Percentiles rank a stretch among this genome's conserved stretches.
Conservation (phyloP, 2,888 invertebrate species). For the Vannuccia rotundouncinata region DNA sequence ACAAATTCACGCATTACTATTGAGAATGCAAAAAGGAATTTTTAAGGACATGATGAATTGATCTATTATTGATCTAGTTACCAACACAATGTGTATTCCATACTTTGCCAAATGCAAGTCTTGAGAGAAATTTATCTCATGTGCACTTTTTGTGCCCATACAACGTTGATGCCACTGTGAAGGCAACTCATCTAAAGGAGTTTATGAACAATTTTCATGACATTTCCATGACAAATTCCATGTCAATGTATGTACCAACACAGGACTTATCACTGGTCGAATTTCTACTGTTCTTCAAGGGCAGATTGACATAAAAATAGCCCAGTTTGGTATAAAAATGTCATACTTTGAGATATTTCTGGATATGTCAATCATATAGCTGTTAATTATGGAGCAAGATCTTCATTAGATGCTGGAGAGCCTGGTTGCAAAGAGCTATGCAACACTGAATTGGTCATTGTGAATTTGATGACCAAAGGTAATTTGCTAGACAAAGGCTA, state of each 20-base stretch:
- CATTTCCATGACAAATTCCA: too few relatives aligned
- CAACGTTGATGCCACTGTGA: not conserved
- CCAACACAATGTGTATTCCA: not conserved
- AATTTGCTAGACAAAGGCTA: conserved; percentile 12
- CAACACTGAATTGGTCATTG: not conserved
- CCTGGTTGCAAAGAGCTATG: not conserved
- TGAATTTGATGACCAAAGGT: not conserved
- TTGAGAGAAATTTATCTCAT: not conserved
- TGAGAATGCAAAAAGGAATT: conserved; percentile 11
- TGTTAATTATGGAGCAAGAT: conserved; percentile 25
- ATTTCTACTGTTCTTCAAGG: not conserved
- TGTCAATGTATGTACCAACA: conserved; percentile 1
- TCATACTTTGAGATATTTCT: not conserved
- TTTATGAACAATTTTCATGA: conserved; percentile 29
- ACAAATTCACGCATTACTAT: not conserved
- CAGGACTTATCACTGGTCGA: conserved; percentile 27
- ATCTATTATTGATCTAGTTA: not conserved
- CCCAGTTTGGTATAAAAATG: conserved; percentile 17
- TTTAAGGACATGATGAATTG: not conserved
- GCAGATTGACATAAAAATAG: not conserved
- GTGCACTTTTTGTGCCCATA: too few relatives aligned
- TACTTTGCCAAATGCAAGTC: conserved; percentile 21
- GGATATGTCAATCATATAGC: not conserved
- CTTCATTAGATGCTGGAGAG: not conserved
- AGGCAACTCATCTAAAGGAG: not conserved